A percentile compares a stretch with the other conserved stretches of the same genome.
Evolutionary conservation across 2,113 vertebrate genomes (phyloP).

Genomic region (Accipiter virgatus): DNA sequence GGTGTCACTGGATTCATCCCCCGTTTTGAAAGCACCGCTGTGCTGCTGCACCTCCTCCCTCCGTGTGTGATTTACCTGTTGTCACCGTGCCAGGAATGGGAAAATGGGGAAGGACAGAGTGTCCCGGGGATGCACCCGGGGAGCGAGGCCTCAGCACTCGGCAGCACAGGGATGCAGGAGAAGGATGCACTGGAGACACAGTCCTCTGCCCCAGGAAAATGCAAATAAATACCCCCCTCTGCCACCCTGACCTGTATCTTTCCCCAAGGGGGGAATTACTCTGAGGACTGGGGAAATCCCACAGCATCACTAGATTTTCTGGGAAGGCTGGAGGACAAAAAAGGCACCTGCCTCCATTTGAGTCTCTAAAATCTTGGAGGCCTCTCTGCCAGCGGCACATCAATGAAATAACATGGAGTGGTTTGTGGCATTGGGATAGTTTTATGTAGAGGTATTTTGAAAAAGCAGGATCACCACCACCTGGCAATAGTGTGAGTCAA

Average conservation of each 20-base stretch:
- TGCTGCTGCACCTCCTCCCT: background rate
- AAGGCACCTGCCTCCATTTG: background rate
- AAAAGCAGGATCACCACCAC: constrained; percentile 21
- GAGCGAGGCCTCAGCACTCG: background rate
- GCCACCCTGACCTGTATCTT: background rate
- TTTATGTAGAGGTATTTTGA: background rate
- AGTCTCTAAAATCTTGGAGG: constrained; percentile 6
- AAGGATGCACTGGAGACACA: background rate
- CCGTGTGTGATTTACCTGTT: background rate
- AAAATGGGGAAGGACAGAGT: background rate
- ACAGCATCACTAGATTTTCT: background rate
- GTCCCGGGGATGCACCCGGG: accelerated
- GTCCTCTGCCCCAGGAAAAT: background rate
- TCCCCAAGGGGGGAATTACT: background rate
- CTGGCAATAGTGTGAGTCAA: background rate
- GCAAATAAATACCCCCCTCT: background rate
- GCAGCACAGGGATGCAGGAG: background rate
- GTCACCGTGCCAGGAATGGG: background rate
- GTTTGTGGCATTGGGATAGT: constrained; percentile 43
- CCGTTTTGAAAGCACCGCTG: background rate
- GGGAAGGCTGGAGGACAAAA: constrained; percentile 32
- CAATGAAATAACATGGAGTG: background rate
- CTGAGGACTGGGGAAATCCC: background rate
- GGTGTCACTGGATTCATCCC: background rate
- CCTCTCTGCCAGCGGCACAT: background rate